Evolutionary conservation across 2,113 vertebrate genomes (phyloP).

Genomic region (Callopanchax toddi): DNA sequence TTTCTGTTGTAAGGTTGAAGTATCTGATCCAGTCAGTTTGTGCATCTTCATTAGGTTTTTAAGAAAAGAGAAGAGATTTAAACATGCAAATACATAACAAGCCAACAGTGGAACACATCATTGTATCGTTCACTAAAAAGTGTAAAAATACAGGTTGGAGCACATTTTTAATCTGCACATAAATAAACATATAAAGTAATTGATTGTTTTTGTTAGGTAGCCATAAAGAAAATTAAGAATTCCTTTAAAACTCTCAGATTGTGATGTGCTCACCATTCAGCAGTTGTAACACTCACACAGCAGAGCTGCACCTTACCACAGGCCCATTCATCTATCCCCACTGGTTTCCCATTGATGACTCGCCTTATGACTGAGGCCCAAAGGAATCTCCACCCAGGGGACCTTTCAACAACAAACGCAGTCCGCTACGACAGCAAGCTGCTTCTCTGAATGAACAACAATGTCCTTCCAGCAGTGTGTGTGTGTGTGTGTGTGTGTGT

Average conservation of each 20-base stretch:
- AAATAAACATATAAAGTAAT: background rate
- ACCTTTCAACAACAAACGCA: constrained; percentile 78
- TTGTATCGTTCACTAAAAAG: background rate
- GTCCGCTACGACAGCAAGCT: constrained; percentile 78
- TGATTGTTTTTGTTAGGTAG: background rate
- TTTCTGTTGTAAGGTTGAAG: too few relatives aligned
- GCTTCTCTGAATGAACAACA: constrained; percentile 79
- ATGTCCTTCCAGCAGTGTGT: constrained; percentile 68
- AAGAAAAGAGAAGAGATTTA: too few relatives aligned
- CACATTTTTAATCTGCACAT: background rate
- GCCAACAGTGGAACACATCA: background rate
- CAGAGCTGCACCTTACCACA: constrained; percentile 73
- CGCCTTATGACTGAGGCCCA: constrained; percentile 77
- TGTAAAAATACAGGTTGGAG: too few relatives aligned
- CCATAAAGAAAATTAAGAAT: background rate
- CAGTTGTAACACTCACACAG: constrained; percentile 60
- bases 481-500: constrained; percentile 19
- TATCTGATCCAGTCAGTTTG: too few relatives aligned
- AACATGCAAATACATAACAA: too few relatives aligned
- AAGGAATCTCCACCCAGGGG: constrained; percentile 77
- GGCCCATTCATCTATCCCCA: constrained; percentile 72
- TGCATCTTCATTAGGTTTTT: too few relatives aligned
- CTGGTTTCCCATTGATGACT: constrained; percentile 74
- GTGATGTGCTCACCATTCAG: constrained; percentile 61
- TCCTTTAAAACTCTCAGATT: background rate